Base-by-base conservation (phyloP, 2,113 vertebrate species). In the Antennarius striatus region DNA sequence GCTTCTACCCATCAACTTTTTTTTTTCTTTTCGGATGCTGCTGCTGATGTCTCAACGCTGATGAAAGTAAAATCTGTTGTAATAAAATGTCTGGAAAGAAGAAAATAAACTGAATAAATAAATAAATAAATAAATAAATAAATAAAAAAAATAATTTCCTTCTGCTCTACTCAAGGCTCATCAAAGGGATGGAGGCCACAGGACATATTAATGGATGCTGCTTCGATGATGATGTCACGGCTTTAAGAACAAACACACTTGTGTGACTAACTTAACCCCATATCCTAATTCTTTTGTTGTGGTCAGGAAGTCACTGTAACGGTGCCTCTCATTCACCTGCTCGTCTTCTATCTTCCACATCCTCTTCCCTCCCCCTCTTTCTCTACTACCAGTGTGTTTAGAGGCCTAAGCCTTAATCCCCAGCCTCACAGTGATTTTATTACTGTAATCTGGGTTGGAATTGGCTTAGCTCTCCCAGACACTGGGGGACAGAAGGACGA, bases 361-460 rank as follows among this genome's bases (percentile, higher is more conserved):
- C 32, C 17, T 0, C 49, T 7, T 9, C 22, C 36, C 36, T 39
- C 7, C 4, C 13, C 4, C 13, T 9, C 32, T 30, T 45, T 45
- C 42, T 61, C 22, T 73, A 63, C 71, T 51, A 68, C 56, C 51
- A 67, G 75, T 75, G 75, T 86, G 81, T 85, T 86, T 81, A 71
- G 68, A 77, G 63, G 67, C 68, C 67, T 86, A 77, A 83, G 4
- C 63, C 76, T 73, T 90, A 88, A 90, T 87, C 85, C 81, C 15
- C 54, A 47, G 47, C 56, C 77, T 77, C 63, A 46, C 70, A 57
- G 63, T 81, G 77, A 84, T 84, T 88, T 84, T 84, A 84, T 87
- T 80, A 86, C 81, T 71, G 61, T 90, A 88, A 89, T 89, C 87
- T 89, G 81, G 56, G 17, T 71, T 81, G 46, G 70, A 72, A 87